These are phyloP conservation scores for Aquatica leii DNA, from an alignment of 2,888 invertebrate genomes.

Conservation along the genomic window DNA sequence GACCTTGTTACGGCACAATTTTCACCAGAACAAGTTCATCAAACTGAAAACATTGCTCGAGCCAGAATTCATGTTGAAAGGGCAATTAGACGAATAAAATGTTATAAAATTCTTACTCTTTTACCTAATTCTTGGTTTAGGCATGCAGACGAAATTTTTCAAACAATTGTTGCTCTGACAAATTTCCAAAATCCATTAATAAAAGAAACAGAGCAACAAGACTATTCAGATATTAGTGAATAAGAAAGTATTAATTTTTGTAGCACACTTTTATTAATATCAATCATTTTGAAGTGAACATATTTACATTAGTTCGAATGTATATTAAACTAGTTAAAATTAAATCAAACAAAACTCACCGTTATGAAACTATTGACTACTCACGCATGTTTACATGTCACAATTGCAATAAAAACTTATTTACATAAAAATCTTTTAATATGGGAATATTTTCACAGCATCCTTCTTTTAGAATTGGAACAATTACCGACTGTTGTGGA, in stretches of 20 bases:
- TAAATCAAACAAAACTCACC: too few species aligned
- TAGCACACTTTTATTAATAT: not conserved
- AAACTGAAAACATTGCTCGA: slow-evolving; percentile 42
- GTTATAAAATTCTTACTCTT: slow-evolving; percentile 24
- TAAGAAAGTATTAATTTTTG: not conserved
- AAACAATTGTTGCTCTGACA: not conserved
- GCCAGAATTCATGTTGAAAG: slow-evolving; percentile 45
- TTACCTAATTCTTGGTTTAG: not conserved
- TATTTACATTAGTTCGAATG: not conserved
- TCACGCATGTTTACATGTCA: not conserved
- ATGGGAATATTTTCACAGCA: not conserved
- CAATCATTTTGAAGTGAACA: not conserved
- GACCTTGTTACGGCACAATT: slow-evolving; percentile 44
- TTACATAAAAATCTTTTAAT: not conserved
- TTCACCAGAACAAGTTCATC: slow-evolving; percentile 37
- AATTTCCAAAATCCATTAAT: not conserved
- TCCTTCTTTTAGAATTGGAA: not conserved
- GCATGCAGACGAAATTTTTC: not conserved
- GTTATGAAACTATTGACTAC: too few species aligned
- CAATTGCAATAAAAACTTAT: not conserved
- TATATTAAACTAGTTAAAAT: not conserved
- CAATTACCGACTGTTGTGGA: not conserved
- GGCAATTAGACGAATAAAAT: slow-evolving; percentile 42
- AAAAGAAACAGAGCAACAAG: not conserved
- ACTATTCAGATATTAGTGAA: not conserved